These are phyloP conservation scores for Theristicus caerulescens DNA, from an alignment of 2,113 vertebrate genomes.

Conservation along the genomic window DNA sequence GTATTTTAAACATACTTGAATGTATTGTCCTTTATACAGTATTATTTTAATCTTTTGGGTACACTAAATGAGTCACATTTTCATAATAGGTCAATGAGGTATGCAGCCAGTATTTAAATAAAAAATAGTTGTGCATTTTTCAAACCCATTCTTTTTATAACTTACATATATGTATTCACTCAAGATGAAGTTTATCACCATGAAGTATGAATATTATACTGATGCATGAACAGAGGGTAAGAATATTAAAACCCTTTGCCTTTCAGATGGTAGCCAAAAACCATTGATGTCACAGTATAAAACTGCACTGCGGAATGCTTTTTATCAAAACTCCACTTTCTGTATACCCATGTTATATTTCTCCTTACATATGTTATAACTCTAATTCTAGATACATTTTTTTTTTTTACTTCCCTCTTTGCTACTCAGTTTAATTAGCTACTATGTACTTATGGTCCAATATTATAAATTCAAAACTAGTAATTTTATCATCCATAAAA, in stretches of 20 bases:
- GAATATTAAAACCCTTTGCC: background rate
- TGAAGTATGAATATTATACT: background rate
- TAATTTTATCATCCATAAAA: constrained; percentile 40
- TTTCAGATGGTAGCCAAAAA: background rate
- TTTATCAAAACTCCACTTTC: background rate
- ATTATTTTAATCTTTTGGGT: background rate
- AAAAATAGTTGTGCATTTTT: background rate
- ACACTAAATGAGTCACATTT: background rate
- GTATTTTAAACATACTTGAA: background rate
- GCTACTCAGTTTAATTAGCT: constrained; percentile 30
- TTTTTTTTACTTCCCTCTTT: background rate
- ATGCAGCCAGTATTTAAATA: background rate
- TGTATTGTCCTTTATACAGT: background rate
- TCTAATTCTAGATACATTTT: background rate
- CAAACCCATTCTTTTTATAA: background rate
- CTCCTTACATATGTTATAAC: background rate
- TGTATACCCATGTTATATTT: background rate
- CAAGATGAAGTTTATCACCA: background rate
- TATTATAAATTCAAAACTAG: constrained; percentile 15
- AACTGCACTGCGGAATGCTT: background rate
- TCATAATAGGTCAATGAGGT: background rate
- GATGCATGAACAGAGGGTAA: background rate
- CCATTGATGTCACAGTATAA: background rate
- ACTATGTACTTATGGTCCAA: constrained; percentile 15
- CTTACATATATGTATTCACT: background rate